phyloP scores from a whole-genome alignment of 2,888 invertebrate genomes.

The Lumbricus terrestris region DNA sequence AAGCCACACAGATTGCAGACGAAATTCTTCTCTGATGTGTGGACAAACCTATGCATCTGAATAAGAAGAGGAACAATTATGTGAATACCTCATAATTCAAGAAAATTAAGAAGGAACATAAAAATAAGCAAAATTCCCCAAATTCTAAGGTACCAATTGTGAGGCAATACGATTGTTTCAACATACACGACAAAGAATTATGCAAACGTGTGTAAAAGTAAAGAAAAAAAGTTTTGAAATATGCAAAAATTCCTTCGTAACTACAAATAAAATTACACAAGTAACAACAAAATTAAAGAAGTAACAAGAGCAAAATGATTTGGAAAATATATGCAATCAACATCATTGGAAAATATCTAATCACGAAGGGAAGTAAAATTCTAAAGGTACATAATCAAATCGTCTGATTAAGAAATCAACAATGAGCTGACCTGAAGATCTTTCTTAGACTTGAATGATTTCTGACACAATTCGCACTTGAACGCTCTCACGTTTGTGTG shows the following conservation, averaged over 20 bases:
- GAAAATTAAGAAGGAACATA: not conserved
- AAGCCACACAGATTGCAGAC: constrained; percentile 35
- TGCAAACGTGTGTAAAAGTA: no score
- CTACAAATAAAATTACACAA: no score
- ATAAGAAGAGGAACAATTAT: not conserved
- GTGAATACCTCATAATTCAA: not conserved
- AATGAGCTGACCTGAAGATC: constrained; percentile 32
- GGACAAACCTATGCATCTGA: constrained; percentile 36
- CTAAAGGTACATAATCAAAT: not conserved
- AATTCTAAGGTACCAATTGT: no score
- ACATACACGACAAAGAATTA: no score
- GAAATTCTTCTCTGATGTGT: constrained; percentile 31
- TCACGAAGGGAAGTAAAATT: not conserved
- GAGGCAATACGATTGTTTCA: no score
- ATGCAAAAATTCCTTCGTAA: no score
- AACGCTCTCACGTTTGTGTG: constrained; percentile 37
- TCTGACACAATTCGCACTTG: constrained; percentile 33
- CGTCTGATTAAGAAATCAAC: not conserved
- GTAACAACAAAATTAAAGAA: not conserved
- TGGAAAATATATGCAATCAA: not conserved
- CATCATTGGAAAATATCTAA: not conserved
- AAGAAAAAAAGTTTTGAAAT: no score
- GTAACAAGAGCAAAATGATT: not conserved
- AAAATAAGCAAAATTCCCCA: not conserved
- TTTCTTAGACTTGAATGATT: constrained; percentile 37